Evolutionary conservation across 2,797 vertebrate genomes (phyloP), one percentile per base, ranked within the genome.

Genomic region (Pelobates cultripes): DNA sequence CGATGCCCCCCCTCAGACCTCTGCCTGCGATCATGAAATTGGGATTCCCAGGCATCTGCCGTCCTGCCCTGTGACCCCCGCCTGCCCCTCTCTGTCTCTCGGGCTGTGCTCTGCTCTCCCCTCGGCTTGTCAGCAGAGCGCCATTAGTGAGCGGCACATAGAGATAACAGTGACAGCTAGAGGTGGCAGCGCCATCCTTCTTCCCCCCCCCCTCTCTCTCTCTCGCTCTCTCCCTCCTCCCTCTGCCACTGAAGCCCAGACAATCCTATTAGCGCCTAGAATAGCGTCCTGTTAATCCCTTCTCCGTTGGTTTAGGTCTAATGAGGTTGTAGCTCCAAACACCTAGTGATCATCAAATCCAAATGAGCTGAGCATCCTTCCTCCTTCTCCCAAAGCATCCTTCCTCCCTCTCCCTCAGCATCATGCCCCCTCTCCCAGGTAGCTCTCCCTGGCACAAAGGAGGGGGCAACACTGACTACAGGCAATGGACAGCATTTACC

Each of bases 1-100:
- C 94, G 89, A 90, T 92, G 93, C 93, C 93, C 91, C 89, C 89
- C 88, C 92, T 91, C 90, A 90, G 90, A 83, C 89, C 96, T 95
- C 95, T 95, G 94, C 95, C 96, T 96, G 95, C 96, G 94, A 95
- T 91, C 94, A 94, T 94, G 93, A 90, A 94, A 88, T 92, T 92
- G 94, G 92, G 94, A 94, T 92, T 95, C 91, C 94, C 94, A 94
- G 94, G 95, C 94, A 94, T 96, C 95, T 93, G 95, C 94, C 93
- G 89, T 75, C 87, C 86, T 83, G 86, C 87, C 89, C 88, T 64
- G 55, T 66, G 84, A 87, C 88, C 86, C 86, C 85, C 86, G 10
- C 15, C 57, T 28, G 43, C 55, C 28, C 61, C 61, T 43, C 82
- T 45, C 64, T 45, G 40, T 45, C 87, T 84, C 85, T 86, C 85